phyloP scores from a whole-genome alignment of 2,797 vertebrate species.

The Sylvilagus floridanus region DNA sequence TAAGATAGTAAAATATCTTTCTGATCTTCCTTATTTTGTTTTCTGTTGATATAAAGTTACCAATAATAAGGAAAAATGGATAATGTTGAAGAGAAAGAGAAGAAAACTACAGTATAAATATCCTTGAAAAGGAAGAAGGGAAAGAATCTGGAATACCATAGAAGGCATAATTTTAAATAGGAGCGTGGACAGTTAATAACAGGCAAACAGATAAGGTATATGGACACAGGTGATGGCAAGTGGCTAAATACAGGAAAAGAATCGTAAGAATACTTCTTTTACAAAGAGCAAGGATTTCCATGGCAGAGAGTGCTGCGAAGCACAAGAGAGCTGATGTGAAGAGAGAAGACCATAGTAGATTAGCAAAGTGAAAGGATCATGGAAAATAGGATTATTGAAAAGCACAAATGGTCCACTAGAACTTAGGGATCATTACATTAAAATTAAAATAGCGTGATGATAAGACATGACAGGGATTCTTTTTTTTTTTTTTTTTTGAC shows the following conservation, averaged over 20 bases:
- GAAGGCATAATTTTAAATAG: background rate
- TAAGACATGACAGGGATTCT: background rate
- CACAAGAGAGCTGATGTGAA: background rate
- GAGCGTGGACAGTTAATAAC: too few relatives aligned
- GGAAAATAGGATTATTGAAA: background rate
- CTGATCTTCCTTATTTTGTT: background rate
- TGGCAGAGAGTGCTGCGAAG: too few relatives aligned
- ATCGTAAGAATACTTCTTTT: too few relatives aligned
- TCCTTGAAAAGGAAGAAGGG: background rate
- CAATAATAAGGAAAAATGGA: background rate
- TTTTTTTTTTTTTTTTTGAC: too few relatives aligned
- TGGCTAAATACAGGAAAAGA: background rate
- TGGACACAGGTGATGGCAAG: background rate
- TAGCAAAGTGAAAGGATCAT: background rate
- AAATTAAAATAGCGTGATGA: background rate
- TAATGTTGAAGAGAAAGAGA: background rate
- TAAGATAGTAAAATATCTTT: background rate
- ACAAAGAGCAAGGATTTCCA: too few relatives aligned
- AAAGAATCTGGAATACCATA: background rate
- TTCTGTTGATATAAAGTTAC: background rate
- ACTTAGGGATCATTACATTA: conserved; percentile 1
- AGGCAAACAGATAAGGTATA: background rate
- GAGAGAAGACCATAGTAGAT: background rate
- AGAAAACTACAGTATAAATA: background rate
- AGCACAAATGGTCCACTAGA: background rate